Percentiles rank a stretch among this genome's conserved stretches.
phyloP scores from a whole-genome alignment of 2,888 invertebrate genomes.

The Troglohyphantes excavatus region DNA sequence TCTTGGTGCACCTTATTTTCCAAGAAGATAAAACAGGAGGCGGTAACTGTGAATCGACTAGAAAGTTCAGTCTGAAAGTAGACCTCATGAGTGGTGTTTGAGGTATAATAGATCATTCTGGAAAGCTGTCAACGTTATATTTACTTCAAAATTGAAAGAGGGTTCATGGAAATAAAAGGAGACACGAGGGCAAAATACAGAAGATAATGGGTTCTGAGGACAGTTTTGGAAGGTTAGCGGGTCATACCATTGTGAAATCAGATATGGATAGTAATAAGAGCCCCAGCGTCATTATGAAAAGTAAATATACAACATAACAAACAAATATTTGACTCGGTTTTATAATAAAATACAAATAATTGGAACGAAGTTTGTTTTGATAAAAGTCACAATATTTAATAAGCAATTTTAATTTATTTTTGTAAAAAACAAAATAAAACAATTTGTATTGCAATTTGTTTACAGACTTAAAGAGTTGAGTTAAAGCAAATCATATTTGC shows the following conservation, averaged over 20 bases:
- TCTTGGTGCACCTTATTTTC: background rate
- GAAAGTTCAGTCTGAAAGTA: slow-evolving; percentile 17
- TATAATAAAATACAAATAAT: too few species aligned
- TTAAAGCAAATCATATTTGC: too few species aligned
- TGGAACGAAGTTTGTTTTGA: too few species aligned
- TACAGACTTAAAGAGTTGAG: too few species aligned
- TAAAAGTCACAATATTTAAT: too few species aligned
- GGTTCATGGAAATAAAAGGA: slow-evolving; percentile 2
- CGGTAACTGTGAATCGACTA: background rate
- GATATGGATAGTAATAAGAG: background rate
- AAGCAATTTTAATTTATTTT: too few species aligned
- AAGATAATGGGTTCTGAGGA: background rate
- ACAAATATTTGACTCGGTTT: background rate
- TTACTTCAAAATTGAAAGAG: slow-evolving; percentile 15
- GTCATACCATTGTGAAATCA: background rate
- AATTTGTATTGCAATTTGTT: too few species aligned
- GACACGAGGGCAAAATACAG: background rate
- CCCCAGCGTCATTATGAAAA: background rate
- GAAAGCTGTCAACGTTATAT: slow-evolving; percentile 13
- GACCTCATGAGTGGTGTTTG: slow-evolving; percentile 12
- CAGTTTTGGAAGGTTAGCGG: too few species aligned
- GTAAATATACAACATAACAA: background rate
- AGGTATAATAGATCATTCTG: slow-evolving; percentile 15
- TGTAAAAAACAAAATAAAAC: too few species aligned
- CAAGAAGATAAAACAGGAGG: background rate